Evolutionary conservation across 2,888 invertebrate genomes (phyloP), one percentile per base, ranked within the genome.

Genomic region (Salpingus planirostris): DNA sequence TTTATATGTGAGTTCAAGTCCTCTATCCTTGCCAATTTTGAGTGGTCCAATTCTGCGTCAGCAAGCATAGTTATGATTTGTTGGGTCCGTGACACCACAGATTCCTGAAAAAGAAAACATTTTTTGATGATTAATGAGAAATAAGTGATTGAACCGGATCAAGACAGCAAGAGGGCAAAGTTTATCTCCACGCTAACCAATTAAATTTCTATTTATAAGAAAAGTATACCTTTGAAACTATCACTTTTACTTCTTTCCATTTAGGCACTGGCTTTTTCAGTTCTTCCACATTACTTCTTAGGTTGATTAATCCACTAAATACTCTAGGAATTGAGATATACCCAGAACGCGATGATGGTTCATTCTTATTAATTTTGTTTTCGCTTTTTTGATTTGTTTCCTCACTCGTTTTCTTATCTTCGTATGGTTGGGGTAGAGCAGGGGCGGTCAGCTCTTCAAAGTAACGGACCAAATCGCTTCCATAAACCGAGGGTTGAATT

Each of bases 1-100:
- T 75, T 71, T n/a, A 89, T 62, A 57, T 89, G 87, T 1, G 67
- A 64, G 22, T 81, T 73, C 26, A 89, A 68, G 49, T 82, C 78
- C 51, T 82, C 80, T 1, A 84, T 62, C 47, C 82, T 68, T 29
- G 71, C 68, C 40, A 74, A 60, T 42, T 71, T 71, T 2, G 78
- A 76, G 5, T 69, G 65, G 8, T 65, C 61, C 2, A 69, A 70
- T 50, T 71, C 70, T 0, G 80, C 78, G 5, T 65, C 64, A 18
- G 65, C 62, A 29, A 83, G 67, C n/a, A 76, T 73, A 3, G 72
- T 69, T 42, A 83, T 67, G 30, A 83, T 72, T 53, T 80, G 77
- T 27, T 70, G 71, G 2, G 81, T 82, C 48, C 79, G 70, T 1
- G 77, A 62, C 7, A 12, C 12, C n/a, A 32, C 27, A 5, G 27